Base-by-base conservation (phyloP, 2,888 invertebrate species). In the Agrotis exclamationis region DNA sequence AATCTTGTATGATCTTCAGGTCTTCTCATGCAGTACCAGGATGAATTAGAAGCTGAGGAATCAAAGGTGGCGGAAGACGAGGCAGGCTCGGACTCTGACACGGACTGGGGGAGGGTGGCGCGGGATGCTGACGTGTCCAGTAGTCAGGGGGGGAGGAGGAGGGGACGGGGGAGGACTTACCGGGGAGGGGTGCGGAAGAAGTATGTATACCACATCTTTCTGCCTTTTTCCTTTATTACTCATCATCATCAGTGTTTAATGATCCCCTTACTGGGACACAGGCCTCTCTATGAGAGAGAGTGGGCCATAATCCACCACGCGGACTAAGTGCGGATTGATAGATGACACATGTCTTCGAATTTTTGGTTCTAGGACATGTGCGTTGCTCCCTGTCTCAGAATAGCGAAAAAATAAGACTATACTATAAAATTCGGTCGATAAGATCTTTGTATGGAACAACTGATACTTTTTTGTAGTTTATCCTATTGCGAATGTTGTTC, bases 21-120 rank as follows among this genome's bases (percentile, higher is more conserved):
- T 58, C 86, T 94, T 18, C 88, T 93, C 9, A 95, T 95, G 93
- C 92, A 95, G 74, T 91, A 94, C 79, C 93, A 95, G 71, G 96
- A 94, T 60, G 94, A 95, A 54, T 47, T 94, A 18, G 94, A 93
- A 65, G 83, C 91, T 54, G 92, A 91, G 51, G 63, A 83, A 9
- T 74, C 79, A 4, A 66, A 86, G 11, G 77, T 78, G 2, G 48
- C 11, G 0, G 76, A 87, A 69, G 70, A 80, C 0, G 86, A 86
- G 0, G 62, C 59, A 0, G 88, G 83, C 0, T 91, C 85, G 0
- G 94, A 79, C 22, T 93, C 95, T 0, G 94, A 94, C 64, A 92
- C 94, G n/a, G 96, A 96, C 86, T 95, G 96, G 96, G 85, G 85
- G 22, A 74, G 84, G 4, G 81, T 90, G 44, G 94, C 90, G 16